A percentile compares a stretch with the other conserved stretches of the same genome.
These are phyloP conservation scores for Hassar affinis DNA, from an alignment of 2,113 vertebrate species.

Conservation along the genomic window DNA sequence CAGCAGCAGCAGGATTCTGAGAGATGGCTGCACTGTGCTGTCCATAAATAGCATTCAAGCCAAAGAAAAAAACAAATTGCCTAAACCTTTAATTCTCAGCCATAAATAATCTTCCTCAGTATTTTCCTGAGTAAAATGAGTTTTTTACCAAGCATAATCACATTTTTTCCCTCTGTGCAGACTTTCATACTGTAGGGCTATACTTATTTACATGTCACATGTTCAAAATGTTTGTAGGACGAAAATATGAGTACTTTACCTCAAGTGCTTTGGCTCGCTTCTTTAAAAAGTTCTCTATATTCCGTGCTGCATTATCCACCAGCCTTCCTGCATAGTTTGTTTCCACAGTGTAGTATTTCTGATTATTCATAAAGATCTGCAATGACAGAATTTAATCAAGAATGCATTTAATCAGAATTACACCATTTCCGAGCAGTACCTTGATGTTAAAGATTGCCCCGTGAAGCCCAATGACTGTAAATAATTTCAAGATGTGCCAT, in stretches of 20 bases:
- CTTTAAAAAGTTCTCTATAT: constrained; percentile 91
- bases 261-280: constrained; percentile 90
- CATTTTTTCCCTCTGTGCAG: background rate
- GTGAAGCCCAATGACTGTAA: background rate
- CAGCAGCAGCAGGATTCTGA: constrained; percentile 1
- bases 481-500: constrained; percentile 4
- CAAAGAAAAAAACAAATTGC: background rate
- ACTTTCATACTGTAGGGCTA: background rate
- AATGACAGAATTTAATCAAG: constrained; percentile 39
- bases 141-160: background rate
- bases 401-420: constrained; percentile 15
- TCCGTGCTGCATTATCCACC: constrained; percentile 88
- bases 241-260: constrained; percentile 70
- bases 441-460: background rate
- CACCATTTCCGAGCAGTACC: background rate
- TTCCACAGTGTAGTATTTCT: constrained; percentile 83
- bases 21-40: background rate
- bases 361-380: constrained; percentile 86
- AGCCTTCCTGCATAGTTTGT: constrained; percentile 89
- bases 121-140: background rate
- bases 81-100: background rate
- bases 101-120: background rate
- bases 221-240: background rate
- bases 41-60: background rate
- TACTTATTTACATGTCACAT: background rate